Conservation (phyloP, 2,113 vertebrate genomes). For the Rhinichthys klamathensis region DNA sequence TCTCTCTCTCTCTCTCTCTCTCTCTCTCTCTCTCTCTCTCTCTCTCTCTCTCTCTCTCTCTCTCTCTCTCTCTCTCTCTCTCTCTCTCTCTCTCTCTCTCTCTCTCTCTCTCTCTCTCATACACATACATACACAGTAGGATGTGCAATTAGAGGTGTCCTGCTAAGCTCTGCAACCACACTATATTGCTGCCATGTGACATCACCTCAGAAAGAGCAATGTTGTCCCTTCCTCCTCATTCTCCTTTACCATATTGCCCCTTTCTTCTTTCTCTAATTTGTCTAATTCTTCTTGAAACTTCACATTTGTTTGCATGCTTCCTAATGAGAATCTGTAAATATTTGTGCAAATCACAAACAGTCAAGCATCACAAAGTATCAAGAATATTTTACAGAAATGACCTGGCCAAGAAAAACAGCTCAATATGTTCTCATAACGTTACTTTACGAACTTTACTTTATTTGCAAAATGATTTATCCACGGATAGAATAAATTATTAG, state of each 20-base stretch:
- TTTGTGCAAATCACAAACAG: not conserved
- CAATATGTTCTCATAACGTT: not conserved
- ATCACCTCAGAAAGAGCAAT: not conserved
- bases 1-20: not conserved
- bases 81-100: not conserved
- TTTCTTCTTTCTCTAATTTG: not conserved
- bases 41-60: not conserved
- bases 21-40: not conserved
- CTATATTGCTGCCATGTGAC: slow-evolving; percentile 7
- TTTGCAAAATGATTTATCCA: not conserved
- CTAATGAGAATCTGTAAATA: not conserved
- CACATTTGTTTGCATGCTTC: not conserved
- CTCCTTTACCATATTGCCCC: not conserved
- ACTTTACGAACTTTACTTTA: no score
- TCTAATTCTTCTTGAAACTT: slow-evolving; percentile 8
- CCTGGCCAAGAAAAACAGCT: not conserved
- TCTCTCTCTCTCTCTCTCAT: not conserved
- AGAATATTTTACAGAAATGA: not conserved
- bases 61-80: no score
- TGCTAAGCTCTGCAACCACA: slow-evolving; percentile 33
- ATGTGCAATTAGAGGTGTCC: slow-evolving; percentile 48
- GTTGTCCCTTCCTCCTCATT: not conserved
- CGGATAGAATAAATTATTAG: not conserved
- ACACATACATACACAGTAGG: slow-evolving; percentile 3
- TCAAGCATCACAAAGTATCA: no score